Evolutionary conservation across 2,797 vertebrate species (phyloP), one percentile per base, ranked within the genome.

Genomic region (Pipistrellus pipistrellus): DNA sequence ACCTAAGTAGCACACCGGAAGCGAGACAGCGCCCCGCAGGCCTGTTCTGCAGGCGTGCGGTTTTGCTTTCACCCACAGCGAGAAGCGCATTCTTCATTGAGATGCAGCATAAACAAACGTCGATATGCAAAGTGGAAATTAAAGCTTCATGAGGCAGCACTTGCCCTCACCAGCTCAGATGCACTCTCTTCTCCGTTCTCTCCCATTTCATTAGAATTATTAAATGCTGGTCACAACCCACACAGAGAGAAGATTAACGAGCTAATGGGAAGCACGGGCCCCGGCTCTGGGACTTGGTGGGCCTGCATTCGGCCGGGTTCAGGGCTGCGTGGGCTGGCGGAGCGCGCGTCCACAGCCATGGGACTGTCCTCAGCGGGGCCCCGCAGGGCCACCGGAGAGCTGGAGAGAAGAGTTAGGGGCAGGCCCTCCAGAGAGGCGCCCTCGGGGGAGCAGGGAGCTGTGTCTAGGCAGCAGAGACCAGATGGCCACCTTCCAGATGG

Each of bases 291-390:
- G 38, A 38, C 15, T 11, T 35, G 17, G 11, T 8, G 1, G 48
- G 12, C 55, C 85, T 4, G 15, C 0, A 0, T 5, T 25, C 20
- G 8, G 41, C 59, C 32, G 35, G 44, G 44, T 2, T 51, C 0
- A 0, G 38, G 35, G 7, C 2, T 72, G 27, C 15, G 25, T 32
- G 77, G 62, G 44, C 78, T 27, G 12, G 11, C 0, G 25, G 44
- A 1, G 8, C 51, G 20, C 1, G 0, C 17, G 53, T 15, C 76
- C 11, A 0, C 8, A 20, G 32, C 25, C 62, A n/a, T 0, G 2
- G 4, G 14, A 77, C 69, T 66, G 12, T 77, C 68, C 69, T 82
- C 27, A 11, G 30, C 4, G 8, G 13, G 27, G 15, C 38, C 38
- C 41, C 2, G 0, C 4, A 20, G 21, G 32, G 48, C 51, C 20